Evolutionary conservation across 2,888 invertebrate species (phyloP), one percentile per base, ranked within the genome.

Genomic region (Ophion slaviceki): DNA sequence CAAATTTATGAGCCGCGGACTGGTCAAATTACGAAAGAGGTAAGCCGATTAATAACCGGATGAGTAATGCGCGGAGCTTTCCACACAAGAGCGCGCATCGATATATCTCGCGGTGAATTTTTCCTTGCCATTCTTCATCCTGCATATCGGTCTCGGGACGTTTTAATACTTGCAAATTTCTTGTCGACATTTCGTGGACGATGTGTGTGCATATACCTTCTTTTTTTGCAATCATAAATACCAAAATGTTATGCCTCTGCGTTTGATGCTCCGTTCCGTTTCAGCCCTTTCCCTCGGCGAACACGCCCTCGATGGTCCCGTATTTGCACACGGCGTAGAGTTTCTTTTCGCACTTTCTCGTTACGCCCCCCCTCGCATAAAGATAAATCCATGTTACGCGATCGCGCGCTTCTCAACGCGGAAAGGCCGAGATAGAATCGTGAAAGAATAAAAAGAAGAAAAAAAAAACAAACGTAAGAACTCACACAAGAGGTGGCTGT

Each of bases 331-430:
- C 68, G 20, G 57, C 61, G 10, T 17, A 62, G 72, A 83, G 32
- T 86, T 83, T 86, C 82, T 82, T 86, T 83, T 83, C 74, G 67
- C 86, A 67, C 80, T 83, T 83, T 83, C 80, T 68, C 80, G 72
- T 32, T 74, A 72, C 61, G 36, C 83, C 72, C 62, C 66, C 71
- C 74, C 62, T 61, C 68, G 72, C 82, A 80, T 86, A 77, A 86
- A 83, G 83, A 80, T 86, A 77, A 86, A 83, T 86, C 80, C 47
- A 72, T 66, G 47, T 62, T 76, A 71, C 67, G 40, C 75, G 75
- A 64, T 68, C 61, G 70, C 66, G 40, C 62, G 57, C 24, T 79
- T 57, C 61, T 17, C 40, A 24, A 64, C 67, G 59, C n/a, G 28
- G 67, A 80, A 77, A 68, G 67, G 62, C 47, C n/a, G 14, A 62